Base-by-base conservation (phyloP, 2,113 vertebrate genomes). In the Muscicapa adusta region DNA sequence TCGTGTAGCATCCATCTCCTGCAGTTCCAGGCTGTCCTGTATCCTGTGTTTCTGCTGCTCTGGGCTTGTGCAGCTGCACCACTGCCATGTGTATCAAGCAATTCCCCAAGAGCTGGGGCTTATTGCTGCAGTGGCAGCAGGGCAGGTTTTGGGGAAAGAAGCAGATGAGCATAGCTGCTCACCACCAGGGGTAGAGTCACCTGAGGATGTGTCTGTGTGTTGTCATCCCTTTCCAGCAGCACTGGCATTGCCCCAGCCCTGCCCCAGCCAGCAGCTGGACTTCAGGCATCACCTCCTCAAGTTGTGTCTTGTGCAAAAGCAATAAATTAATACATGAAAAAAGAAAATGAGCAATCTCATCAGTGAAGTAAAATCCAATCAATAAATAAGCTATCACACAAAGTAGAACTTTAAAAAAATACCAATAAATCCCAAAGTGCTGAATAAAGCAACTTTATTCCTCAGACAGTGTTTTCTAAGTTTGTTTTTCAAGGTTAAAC, bases 1-100 rank as follows among this genome's bases (percentile, higher is more conserved):
- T 97, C 53, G 2, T 34, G 72, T 85, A 97, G 93, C 95, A 81
- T 57, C 87, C 88, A 11, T 91, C 94, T 95, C 92, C 96, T 94
- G 95, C 89, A 61, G 73, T 94, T 75, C 94, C 92, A 88, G 82
- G 70, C 91, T 94, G 3, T 65, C 43, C 86, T 81, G n/a, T 82
- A 54, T 92, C 88, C 91, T 3, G 5, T 18, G 15, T 93, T 97
- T 94, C 92, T 87, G 72, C 75, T 95, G 65, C 57, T 34, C 53
- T 63, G 81, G 36, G 86, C 91, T 95, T 51, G 17, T 87, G 94
- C 89, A 92, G 95, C 93, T 12, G 2, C 54, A 4, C 17, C 6
- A 1, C 72, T 87, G 38, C 70, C 56, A 1, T 0, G 6, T 28
- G 75, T 47, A 72, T 50, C 0, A 0, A 73, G 86, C 43, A 26